phyloP scores from a whole-genome alignment of 2,113 vertebrate species.

The Rattus norvegicus region DNA sequence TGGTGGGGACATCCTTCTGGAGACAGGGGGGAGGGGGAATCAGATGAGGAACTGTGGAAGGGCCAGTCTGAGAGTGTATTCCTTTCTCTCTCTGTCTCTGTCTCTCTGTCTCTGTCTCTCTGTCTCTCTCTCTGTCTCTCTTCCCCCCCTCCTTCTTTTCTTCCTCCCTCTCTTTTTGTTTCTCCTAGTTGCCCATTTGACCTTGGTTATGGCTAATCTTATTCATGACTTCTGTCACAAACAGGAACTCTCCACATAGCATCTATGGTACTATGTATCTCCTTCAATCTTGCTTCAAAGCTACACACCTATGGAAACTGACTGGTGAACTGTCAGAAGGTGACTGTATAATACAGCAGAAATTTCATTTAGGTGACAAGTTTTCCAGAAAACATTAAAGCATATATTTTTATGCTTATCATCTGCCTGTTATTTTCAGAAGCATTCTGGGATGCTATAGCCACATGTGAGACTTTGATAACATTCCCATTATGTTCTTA shows the following conservation, averaged over 20 bases:
- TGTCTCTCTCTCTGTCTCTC: not conserved
- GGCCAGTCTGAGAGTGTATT: too few relatives aligned
- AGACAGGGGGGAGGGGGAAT: too few relatives aligned
- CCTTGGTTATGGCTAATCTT: slow-evolving; percentile 40
- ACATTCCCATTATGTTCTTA: slow-evolving; percentile 82
- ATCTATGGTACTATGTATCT: slow-evolving; percentile 11
- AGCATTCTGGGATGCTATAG: slow-evolving; percentile 66
- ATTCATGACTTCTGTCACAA: slow-evolving; percentile 52
- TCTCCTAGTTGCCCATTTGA: not conserved
- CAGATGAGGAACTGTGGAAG: too few relatives aligned
- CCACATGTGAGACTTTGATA: slow-evolving; percentile 78
- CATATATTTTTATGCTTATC: slow-evolving; percentile 72
- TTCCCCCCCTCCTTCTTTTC: too few relatives aligned
- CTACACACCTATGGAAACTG: slow-evolving; percentile 63
- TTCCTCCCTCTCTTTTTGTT: not conserved
- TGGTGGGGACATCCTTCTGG: too few relatives aligned
- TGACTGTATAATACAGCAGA: slow-evolving; percentile 58
- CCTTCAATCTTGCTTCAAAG: slow-evolving; percentile 67
- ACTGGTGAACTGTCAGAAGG: slow-evolving; percentile 61
- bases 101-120: not conserved
- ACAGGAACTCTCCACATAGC: slow-evolving; percentile 55
- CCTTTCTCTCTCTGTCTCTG: too few relatives aligned
- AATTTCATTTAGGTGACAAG: slow-evolving; percentile 67
- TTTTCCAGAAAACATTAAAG: slow-evolving; percentile 80
- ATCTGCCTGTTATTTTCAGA: slow-evolving; percentile 76